phyloP scores from a whole-genome alignment of 2,797 vertebrate species.

The Xiphophorus birchmanni region DNA sequence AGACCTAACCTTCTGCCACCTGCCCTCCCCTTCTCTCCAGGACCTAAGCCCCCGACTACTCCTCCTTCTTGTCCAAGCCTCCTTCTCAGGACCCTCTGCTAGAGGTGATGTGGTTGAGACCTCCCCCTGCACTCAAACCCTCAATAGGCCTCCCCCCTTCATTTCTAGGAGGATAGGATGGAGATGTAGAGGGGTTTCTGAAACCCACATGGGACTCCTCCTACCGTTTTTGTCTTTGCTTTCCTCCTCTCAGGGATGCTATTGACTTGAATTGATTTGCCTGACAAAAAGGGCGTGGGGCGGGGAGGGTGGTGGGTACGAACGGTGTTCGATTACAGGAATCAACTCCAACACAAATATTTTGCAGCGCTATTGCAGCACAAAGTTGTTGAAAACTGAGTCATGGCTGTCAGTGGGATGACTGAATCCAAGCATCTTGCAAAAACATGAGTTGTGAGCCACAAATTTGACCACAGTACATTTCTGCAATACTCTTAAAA shows the following conservation, averaged over 20 bases:
- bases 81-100: conserved; percentile 48
- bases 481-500: conserved; percentile 38
- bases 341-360: conserved; percentile 61
- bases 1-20: conserved; percentile 57
- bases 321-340: conserved; percentile 68
- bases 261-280: conserved; percentile 80
- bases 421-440: conserved; percentile 12
- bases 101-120: conserved; percentile 52
- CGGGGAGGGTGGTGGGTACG: conserved; percentile 5
- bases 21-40: conserved; percentile 52
- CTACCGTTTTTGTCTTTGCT: conserved; percentile 69
- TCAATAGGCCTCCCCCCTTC: conserved; percentile 54
- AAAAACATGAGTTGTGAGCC: conserved; percentile 32
- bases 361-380: conserved; percentile 42
- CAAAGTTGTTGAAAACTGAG: conserved; percentile 21
- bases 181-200: conserved; percentile 63
- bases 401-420: conserved; percentile 8
- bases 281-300: conserved; percentile 71
- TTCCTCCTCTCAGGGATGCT: conserved; percentile 65
- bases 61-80: conserved; percentile 49
- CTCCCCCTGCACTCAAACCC: conserved; percentile 48
- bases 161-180: conserved; percentile 41
- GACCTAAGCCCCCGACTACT: conserved; percentile 56
- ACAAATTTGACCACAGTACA: conserved; percentile 43
- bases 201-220: conserved; percentile 72